Conservation (phyloP, 2,113 vertebrate species). For the Poicephalus gulielmi region DNA sequence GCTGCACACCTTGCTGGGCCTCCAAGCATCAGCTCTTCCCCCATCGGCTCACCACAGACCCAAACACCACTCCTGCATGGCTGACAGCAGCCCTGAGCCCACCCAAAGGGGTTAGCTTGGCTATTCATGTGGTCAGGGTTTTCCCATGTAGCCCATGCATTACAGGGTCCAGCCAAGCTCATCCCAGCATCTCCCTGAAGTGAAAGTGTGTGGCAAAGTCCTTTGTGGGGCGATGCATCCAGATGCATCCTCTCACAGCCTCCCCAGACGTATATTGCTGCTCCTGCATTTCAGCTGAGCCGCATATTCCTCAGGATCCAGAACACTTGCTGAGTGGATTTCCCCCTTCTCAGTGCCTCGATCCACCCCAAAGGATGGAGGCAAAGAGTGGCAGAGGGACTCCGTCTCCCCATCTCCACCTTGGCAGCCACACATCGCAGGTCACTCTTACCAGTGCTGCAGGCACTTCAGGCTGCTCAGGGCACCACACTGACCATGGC, state of each 20-base stretch:
- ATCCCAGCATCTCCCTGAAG: background rate
- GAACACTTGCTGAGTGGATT: background rate
- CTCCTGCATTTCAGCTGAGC: background rate
- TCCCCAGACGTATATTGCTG: background rate
- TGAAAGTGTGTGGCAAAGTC: background rate
- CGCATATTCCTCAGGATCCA: background rate
- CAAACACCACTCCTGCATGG: background rate
- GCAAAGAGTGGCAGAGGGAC: background rate
- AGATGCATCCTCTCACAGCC: background rate
- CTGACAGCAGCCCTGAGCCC: background rate
- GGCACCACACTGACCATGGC: accelerated
- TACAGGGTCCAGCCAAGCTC: background rate
- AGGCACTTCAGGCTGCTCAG: accelerated
- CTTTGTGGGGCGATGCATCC: accelerated
- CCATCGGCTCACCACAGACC: accelerated
- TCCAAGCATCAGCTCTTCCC: background rate
- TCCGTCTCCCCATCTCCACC: background rate
- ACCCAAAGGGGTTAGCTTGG: background rate
- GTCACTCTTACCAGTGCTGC: background rate
- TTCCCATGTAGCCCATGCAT: accelerated
- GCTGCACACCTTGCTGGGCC: accelerated
- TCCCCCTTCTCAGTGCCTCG: background rate
- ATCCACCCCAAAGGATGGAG: accelerated
- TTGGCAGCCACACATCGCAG: background rate
- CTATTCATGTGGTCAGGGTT: background rate